Percentiles rank a stretch among this genome's conserved stretches.
Conservation (phyloP, 2,888 invertebrate genomes). For the Dione juno region DNA sequence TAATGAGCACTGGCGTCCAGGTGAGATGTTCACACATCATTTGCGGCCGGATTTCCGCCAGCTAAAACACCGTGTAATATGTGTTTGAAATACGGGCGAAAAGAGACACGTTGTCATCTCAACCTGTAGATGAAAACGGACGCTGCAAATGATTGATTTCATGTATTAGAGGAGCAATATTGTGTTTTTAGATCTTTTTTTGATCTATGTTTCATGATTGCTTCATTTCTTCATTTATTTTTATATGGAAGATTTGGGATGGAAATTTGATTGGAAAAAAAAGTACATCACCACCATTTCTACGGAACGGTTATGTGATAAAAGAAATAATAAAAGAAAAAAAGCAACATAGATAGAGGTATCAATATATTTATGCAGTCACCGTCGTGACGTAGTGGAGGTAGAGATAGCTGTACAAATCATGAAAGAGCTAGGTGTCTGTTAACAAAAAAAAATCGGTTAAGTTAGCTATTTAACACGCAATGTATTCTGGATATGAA, state of each 20-base stretch:
- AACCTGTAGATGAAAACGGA: conserved; percentile 17
- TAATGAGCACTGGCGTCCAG: conserved; percentile 71
- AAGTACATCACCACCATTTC: too few relatives aligned
- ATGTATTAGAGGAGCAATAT: background rate
- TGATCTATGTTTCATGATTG: background rate
- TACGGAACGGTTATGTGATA: too few relatives aligned
- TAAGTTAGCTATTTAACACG: too few relatives aligned
- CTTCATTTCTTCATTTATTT: background rate
- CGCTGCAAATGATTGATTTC: conserved; percentile 13
- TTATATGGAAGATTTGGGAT: background rate
- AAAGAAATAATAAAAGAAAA: too few relatives aligned
- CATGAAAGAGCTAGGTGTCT: too few relatives aligned
- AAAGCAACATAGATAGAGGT: too few relatives aligned
- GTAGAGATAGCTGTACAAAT: too few relatives aligned
- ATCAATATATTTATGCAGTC: too few relatives aligned
- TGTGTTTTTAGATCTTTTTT: background rate
- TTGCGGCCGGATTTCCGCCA: conserved; percentile 76
- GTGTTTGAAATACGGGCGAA: conserved; percentile 47
- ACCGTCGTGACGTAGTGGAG: too few relatives aligned
- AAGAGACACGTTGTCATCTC: conserved; percentile 25
- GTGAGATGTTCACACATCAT: conserved; percentile 79
- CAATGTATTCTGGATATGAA: too few relatives aligned
- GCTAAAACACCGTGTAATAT: conserved; percentile 73
- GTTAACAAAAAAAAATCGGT: too few relatives aligned
- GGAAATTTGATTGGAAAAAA: too few relatives aligned